phyloP scores from a whole-genome alignment of 2,113 vertebrate genomes.

The Dunckerocampus dactyliophorus region DNA sequence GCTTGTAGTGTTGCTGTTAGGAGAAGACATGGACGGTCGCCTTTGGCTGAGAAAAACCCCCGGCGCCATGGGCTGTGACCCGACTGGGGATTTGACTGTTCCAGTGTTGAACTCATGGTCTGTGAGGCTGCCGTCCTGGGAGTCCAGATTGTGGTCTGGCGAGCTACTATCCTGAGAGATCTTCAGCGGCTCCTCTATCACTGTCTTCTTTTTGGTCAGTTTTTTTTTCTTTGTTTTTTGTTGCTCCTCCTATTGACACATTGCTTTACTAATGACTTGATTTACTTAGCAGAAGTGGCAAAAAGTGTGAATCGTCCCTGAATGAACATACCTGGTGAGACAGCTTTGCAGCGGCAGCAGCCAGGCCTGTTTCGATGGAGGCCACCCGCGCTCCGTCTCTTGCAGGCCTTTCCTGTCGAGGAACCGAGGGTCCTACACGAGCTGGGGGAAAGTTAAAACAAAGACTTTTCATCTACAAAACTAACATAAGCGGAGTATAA shows the following conservation, averaged over 20 bases:
- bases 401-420: constrained; percentile 92
- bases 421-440: constrained; percentile 90
- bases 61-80: constrained; percentile 89
- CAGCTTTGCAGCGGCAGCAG: constrained; percentile 90
- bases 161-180: constrained; percentile 88
- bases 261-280: not conserved
- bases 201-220: constrained; percentile 87
- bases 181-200: constrained; percentile 72
- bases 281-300: not conserved
- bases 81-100: constrained; percentile 75
- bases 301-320: not conserved
- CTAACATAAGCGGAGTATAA: not conserved
- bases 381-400: constrained; percentile 94
- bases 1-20: constrained; percentile 81
- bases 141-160: constrained; percentile 83
- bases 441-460: constrained; percentile 64
- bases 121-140: constrained; percentile 82
- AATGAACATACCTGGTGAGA: constrained; percentile 86
- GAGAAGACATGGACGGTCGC: constrained; percentile 86
- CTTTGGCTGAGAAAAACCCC: constrained; percentile 93
- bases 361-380: constrained; percentile 95
- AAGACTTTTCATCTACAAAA: not conserved
- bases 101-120: constrained; percentile 88
- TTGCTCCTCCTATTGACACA: constrained; percentile 82
- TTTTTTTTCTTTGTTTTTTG: constrained; percentile 96